These are phyloP conservation scores for Syngnathus typhle DNA, from an alignment of 2,113 vertebrate species.

Conservation along the genomic window DNA sequence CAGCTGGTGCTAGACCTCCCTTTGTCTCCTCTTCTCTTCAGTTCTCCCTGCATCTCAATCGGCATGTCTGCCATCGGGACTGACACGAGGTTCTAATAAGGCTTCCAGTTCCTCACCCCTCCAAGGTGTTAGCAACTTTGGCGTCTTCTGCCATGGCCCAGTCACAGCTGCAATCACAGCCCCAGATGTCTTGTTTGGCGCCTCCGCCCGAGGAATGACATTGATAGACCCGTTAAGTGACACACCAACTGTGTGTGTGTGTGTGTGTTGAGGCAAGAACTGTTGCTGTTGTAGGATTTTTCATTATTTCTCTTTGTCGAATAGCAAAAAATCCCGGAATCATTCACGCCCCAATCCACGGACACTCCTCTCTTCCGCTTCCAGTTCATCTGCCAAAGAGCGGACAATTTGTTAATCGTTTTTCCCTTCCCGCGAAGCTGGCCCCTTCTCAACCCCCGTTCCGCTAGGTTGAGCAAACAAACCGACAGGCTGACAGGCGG, in stretches of 20 bases:
- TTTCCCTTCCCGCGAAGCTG: conserved; percentile 35
- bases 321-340: conserved; percentile 36
- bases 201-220: conserved; percentile 56
- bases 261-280: conserved; percentile 1
- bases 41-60: conserved; percentile 34
- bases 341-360: conserved; percentile 27
- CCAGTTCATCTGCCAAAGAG: conserved; percentile 67
- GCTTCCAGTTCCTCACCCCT: conserved; percentile 42
- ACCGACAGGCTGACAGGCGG: conserved; percentile 41
- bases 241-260: conserved; percentile 39
- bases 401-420: conserved; percentile 66
- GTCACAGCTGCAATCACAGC: conserved; percentile 54
- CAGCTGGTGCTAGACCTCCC: conserved; percentile 62
- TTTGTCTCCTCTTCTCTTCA: not conserved
- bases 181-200: conserved; percentile 62
- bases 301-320: no score
- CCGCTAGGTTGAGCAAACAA: conserved; percentile 57
- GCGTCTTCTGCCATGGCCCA: conserved; percentile 44
- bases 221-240: conserved; percentile 67
- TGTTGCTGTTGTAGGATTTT: no score
- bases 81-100: conserved; percentile 61
- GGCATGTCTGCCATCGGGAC: conserved; percentile 54
- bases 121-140: conserved; percentile 55
- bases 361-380: conserved; percentile 51
- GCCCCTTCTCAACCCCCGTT: conserved; percentile 23